Evolutionary conservation across 2,888 invertebrate genomes (phyloP), one percentile per base, ranked within the genome.

Genomic region (Dromius quadrimaculatus): DNA sequence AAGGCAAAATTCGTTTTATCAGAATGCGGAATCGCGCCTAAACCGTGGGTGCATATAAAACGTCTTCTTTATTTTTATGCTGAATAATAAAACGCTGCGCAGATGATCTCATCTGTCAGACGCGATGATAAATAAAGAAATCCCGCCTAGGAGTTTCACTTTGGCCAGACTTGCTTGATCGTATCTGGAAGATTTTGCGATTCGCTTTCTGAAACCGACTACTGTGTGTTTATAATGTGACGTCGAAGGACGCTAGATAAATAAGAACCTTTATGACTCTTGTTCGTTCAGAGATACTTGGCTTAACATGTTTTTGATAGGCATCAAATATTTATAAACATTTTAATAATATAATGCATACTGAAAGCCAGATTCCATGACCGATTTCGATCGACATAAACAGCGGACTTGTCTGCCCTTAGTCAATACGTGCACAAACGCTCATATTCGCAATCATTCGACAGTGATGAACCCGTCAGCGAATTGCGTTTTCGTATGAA

Each of bases 11-110:
- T 62, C 38, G 36, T 62, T 63, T 63, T 43, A 63, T 63, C 43
- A 63, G 45, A 63, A 63, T 45, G 63, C 28, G 45, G 41, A 63
- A 43, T 63, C 63, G 63, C 41, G 41, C 23, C 45, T 45, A 45
- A 63, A 63, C 43, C 43, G 64, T 64, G 64, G 64, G 64, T 64
- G 64, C 64, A 64, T 64, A 64, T 64, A 43, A 64, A 64, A 64
- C 45, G 64, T 64, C 47, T 45, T 64, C 64, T 64, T 64, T 64
- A 47, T 64, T 64, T 64, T 64, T 64, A 64, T 64, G 45, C 64
- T 20, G 64, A 47, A 64, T 64, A 64, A 64, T 64, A 64, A 64
- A 64, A 64, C 64, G 64, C 64, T 32, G 47, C 47, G 45, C 47
- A 64, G 64, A 64, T 64, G 64, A 64, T 64, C 64, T 64, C 47